Evolutionary conservation across 2,113 vertebrate species (phyloP), one percentile per base, ranked within the genome.

Genomic region (Tetrax tetrax): DNA sequence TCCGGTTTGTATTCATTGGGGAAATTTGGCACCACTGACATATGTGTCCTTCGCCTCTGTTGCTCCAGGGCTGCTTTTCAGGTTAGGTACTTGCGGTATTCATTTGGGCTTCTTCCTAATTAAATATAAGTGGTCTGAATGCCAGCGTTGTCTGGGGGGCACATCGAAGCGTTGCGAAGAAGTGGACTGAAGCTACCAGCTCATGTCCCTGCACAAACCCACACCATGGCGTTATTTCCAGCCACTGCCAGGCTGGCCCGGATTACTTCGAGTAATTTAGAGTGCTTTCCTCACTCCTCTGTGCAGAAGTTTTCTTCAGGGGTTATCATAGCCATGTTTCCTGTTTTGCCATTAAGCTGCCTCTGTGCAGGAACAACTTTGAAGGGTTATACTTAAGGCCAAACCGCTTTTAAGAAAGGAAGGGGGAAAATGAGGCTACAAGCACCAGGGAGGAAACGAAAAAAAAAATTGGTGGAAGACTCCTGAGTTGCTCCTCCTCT

Each of bases 261-360:
- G 64, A 28, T 90, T 86, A 53, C 68, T 93, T 25, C 18, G 41
- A 83, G 63, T 71, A 87, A 31, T 8, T 47, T 64, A 51, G 77
- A 68, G 43, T 31, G 28, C 38, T 93, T 92, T 93, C 86, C 47
- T 91, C 57, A n/a, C 64, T 63, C 61, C 48, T 85, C 53, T 51
- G 14, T 35, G 22, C 12, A 45, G 53, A 57, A 63, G 27, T 77
- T 82, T 91, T 76, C 89, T 90, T 87, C 81, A 61, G 70, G 61
- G 87, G 45, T 96, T 96, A 83, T 85, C 66, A 33, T 45, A 94
- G 93, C 70, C 3, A 7, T 74, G 88, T 91, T 95, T 94, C 90
- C 78, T 93, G 91, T 97, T 97, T 93, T 87, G 65, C 75, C 31
- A 63, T 87, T 50, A 82, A 87, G 74, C 89, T 70, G 91, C 6